Conservation (phyloP, 2,113 vertebrate genomes). For the Azemiops feae region DNA sequence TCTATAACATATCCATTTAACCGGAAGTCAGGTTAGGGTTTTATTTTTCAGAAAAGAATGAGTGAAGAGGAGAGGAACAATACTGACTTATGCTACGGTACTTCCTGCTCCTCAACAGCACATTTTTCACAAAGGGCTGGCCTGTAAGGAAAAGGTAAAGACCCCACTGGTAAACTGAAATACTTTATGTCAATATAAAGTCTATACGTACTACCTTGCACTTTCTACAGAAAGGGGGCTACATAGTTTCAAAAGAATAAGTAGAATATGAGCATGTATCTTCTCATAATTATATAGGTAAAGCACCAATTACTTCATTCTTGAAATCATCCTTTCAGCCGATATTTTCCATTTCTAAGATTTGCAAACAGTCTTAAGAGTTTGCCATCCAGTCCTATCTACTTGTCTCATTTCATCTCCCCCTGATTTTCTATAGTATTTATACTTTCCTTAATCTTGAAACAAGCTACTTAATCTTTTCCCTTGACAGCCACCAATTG, state of each 20-base stretch:
- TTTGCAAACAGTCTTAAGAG: background rate
- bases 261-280: background rate
- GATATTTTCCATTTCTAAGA: background rate
- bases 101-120: background rate
- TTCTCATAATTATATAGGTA: background rate
- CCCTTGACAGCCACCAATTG: background rate
- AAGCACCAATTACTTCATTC: background rate
- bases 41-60: background rate
- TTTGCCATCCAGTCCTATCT: background rate
- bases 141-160: background rate
- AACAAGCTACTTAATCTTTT: background rate
- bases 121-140: background rate
- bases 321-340: background rate
- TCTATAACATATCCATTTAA: background rate
- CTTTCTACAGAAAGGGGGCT: background rate
- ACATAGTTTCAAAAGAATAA: background rate
- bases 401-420: background rate
- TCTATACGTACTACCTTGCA: background rate
- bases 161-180: background rate
- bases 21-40: background rate
- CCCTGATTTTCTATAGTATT: background rate
- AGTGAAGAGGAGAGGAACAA: background rate
- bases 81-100: slow-evolving; percentile 8
- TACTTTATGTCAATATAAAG: background rate
- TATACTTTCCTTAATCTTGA: background rate